Evolutionary conservation across 1,140 invertebrate genomes (phyloP).

Genomic region (Xylocopa sonorina): DNA sequence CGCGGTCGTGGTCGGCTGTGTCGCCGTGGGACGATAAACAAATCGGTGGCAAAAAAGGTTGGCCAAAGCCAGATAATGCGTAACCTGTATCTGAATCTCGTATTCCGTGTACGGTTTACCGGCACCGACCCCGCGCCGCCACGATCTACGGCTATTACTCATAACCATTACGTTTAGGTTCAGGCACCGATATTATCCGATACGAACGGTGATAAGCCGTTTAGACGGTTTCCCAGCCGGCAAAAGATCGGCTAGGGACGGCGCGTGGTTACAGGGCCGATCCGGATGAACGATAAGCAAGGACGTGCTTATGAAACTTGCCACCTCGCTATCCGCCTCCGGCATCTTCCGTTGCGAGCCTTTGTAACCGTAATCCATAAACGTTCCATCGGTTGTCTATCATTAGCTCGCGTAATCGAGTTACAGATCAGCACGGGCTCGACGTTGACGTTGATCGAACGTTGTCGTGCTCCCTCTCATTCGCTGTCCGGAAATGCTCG

Average conservation of each 20-base stretch:
- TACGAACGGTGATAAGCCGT: constrained; percentile 64
- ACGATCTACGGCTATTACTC: constrained; percentile 73
- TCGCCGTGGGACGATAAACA: constrained; percentile 27
- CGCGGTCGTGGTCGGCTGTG: constrained; percentile 24
- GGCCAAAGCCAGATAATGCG: constrained; percentile 61
- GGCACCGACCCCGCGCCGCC: constrained; percentile 61
- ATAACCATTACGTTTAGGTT: constrained; percentile 65
- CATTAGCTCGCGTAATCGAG: constrained; percentile 39
- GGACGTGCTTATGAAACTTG: constrained; percentile 68
- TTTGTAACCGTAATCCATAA: constrained; percentile 57
- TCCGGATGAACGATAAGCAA: constrained; percentile 61
- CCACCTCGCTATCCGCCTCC: constrained; percentile 57
- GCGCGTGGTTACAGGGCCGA: constrained; percentile 57
- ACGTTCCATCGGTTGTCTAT: constrained; percentile 43
- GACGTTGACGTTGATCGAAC: constrained; percentile 34
- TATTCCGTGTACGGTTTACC: constrained; percentile 71
- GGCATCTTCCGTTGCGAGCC: constrained; percentile 35
- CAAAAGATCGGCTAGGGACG: constrained; percentile 1
- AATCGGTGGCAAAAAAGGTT: constrained; percentile 35
- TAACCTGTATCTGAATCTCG: constrained; percentile 71
- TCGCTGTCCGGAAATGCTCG: constrained; percentile 2
- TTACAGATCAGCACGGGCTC: constrained; percentile 3
- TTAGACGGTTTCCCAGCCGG: constrained; percentile 60
- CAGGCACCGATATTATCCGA: constrained; percentile 66
- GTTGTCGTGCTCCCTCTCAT: neutral